These are phyloP conservation scores for Scarus forsteni DNA, from an alignment of 2,797 vertebrate species.

Conservation along the genomic window DNA sequence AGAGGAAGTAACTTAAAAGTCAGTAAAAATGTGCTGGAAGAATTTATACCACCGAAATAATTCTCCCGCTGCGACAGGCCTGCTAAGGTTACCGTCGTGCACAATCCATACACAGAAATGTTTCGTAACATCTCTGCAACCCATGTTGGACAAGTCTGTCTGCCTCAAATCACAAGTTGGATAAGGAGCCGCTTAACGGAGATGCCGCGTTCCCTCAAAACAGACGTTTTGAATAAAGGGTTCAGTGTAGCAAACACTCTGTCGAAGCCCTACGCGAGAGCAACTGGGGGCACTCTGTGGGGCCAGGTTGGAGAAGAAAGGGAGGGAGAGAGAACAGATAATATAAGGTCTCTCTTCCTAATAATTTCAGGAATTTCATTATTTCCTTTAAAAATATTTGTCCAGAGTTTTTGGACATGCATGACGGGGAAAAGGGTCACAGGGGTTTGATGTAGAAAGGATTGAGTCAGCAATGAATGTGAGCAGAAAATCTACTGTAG, in stretches of 20 bases:
- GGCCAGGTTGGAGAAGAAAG: slow-evolving; percentile 52
- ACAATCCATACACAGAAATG: slow-evolving; percentile 55
- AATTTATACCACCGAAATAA: slow-evolving; percentile 53
- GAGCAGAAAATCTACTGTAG: slow-evolving; percentile 44
- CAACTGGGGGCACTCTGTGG: slow-evolving; percentile 47
- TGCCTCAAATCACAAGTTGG: slow-evolving; percentile 44
- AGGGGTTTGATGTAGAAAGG: slow-evolving; percentile 55
- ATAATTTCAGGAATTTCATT: slow-evolving; percentile 87
- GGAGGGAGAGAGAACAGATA: slow-evolving; percentile 59
- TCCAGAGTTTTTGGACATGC: slow-evolving; percentile 72
- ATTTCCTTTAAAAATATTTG: slow-evolving; percentile 86
- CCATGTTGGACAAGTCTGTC: slow-evolving; percentile 31
- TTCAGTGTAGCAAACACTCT: slow-evolving; percentile 47
- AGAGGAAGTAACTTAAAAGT: slow-evolving; percentile 54
- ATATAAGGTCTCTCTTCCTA: slow-evolving; percentile 79
- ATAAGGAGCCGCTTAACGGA: slow-evolving; percentile 42
- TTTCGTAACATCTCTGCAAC: slow-evolving; percentile 53
- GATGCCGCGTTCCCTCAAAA: slow-evolving; percentile 41
- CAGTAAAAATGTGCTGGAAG: slow-evolving; percentile 35
- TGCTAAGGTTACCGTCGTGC: slow-evolving; percentile 50
- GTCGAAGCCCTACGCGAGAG: slow-evolving; percentile 28
- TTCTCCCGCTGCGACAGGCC: slow-evolving; percentile 40
- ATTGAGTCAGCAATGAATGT: slow-evolving; percentile 56
- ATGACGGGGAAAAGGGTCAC: slow-evolving; percentile 54
- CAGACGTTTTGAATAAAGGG: slow-evolving; percentile 56